Evolutionary conservation across 1,140 invertebrate genomes (phyloP), one percentile per base, ranked within the genome.

Genomic region (Ostrea edulis): DNA sequence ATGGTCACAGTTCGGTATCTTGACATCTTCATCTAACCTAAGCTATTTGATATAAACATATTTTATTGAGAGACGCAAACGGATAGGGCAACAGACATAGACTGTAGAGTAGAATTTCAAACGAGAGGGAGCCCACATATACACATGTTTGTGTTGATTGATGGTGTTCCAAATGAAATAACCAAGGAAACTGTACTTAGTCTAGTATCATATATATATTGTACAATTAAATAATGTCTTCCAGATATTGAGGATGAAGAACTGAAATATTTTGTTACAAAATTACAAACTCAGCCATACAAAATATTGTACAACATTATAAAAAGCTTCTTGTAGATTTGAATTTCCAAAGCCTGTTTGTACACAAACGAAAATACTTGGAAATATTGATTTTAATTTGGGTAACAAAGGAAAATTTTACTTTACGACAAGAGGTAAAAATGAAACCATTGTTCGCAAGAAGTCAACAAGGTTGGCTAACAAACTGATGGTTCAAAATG

Each of bases 91-190:
- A n/a, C n/a, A n/a, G n/a, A n/a, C n/a, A n/a, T n/a, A n/a, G n/a
- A n/a, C n/a, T n/a, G n/a, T n/a, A n/a, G 93, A 53, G 93, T 95
- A 85, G 94, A 95, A 89, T 95, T 95, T 90, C 94, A 95, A 88
- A 93, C 95, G 86, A 92, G 95, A 65, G 95, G 95, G 14, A 94
- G 91, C 88, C 95, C 95, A 25, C 95, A 95, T 91, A 71, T 94
- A n/a, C 95, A 95, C 86, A 92, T 94, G 22, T 90, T 95, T 14
- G 82, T 94, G 53, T 95, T 94, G 94, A 88, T 94, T 12, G 89
- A 94, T 88, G 90, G 93, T 92, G 86, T 89, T 77, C 94, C 94
- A 54, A 85, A 55, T 44, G n/a, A 81, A 22, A 12, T 86, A 55
- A 87, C n/a, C 55, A 71, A 53, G 11, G n/a, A n/a, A 5, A 22